Percentiles rank a stretch among this genome's conserved stretches.
phyloP scores from a whole-genome alignment of 2,797 vertebrate genomes.

The Mus spretus region DNA sequence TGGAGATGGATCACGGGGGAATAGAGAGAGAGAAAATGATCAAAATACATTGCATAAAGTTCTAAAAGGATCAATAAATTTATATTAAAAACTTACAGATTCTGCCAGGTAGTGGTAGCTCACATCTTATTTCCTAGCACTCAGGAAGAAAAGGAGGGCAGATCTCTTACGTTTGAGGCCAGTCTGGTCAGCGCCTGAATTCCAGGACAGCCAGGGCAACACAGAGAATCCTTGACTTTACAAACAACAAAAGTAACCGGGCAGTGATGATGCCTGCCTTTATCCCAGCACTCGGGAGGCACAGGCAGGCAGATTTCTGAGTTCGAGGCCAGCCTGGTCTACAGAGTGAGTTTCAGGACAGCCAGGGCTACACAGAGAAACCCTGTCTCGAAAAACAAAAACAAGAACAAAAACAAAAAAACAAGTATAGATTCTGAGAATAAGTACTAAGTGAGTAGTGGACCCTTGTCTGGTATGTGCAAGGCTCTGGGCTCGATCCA shows the following conservation, averaged over 20 bases:
- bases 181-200: background rate
- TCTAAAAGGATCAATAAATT: background rate
- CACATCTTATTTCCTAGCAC: background rate
- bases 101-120: background rate
- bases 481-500: background rate
- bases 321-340: too few species aligned
- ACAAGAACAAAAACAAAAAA: background rate
- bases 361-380: too few species aligned
- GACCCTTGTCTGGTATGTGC: background rate
- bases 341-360: too few species aligned
- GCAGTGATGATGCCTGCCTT: too few species aligned
- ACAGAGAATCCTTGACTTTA: background rate
- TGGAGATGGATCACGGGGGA: background rate
- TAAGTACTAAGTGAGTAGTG: background rate
- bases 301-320: too few species aligned
- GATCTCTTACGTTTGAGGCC: background rate
- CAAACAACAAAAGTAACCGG: background rate
- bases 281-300: background rate
- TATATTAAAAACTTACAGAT: background rate
- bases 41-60: background rate
- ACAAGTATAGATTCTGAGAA: background rate
- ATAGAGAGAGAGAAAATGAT: background rate
- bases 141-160: background rate
- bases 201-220: background rate
- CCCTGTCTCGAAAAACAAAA: too few species aligned